A percentile compares a stretch with the other conserved stretches of the same genome.
phyloP scores from a whole-genome alignment of 2,797 vertebrate species.

The Lutjanus campechanus region DNA sequence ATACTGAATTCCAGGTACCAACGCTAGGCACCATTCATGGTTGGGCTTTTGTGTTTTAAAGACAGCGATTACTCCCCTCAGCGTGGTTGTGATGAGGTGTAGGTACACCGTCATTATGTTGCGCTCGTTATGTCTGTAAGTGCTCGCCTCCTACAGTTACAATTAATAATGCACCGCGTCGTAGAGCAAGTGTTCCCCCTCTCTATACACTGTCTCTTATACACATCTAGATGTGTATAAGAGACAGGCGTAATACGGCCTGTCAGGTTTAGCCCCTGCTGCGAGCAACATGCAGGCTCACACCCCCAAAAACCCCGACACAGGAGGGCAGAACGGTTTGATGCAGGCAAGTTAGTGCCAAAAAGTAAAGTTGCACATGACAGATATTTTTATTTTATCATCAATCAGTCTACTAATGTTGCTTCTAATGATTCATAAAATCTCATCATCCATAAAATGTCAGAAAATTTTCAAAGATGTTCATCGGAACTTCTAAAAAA shows the following conservation, averaged over 20 bases:
- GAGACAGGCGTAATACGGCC: slow-evolving; percentile 60
- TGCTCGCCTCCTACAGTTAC: slow-evolving; percentile 51
- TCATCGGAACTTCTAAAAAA: too few species aligned
- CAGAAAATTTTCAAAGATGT: not conserved
- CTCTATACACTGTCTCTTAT: too few species aligned
- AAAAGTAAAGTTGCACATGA: not conserved
- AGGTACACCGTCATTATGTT: slow-evolving; percentile 12
- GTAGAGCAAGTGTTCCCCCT: slow-evolving; percentile 23
- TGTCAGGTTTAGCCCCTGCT: slow-evolving; percentile 60
- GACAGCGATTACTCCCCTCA: slow-evolving; percentile 10
- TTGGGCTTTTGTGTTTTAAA: slow-evolving; percentile 5
- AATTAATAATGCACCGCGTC: slow-evolving; percentile 68
- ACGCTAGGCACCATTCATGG: slow-evolving; percentile 20
- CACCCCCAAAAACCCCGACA: not conserved
- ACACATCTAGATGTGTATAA: too few species aligned
- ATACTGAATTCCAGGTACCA: too few species aligned
- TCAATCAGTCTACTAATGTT: too few species aligned
- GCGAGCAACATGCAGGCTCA: slow-evolving; percentile 39
- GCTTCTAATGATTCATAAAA: not conserved
- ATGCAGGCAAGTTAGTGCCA: not conserved
- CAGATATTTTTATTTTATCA: not conserved
- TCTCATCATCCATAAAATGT: not conserved
- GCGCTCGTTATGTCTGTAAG: slow-evolving; percentile 9
- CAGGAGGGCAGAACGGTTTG: not conserved
- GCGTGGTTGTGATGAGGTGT: slow-evolving; percentile 23